These are phyloP conservation scores for Thelaira solivaga DNA, from an alignment of 2,888 invertebrate genomes.

Conservation along the genomic window DNA sequence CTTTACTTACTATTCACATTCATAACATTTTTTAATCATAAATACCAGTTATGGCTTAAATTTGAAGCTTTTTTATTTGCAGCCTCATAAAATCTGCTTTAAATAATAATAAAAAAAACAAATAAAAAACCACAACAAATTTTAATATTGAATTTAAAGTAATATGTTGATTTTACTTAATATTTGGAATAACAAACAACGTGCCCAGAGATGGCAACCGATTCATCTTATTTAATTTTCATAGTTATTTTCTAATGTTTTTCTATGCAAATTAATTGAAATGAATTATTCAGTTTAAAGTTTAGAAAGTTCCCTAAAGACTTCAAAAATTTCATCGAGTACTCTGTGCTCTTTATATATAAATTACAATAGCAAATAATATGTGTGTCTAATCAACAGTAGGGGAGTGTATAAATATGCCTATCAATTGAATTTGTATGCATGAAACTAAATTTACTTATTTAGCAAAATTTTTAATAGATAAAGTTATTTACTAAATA, in stretches of 20 bases:
- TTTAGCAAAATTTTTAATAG: too few species aligned
- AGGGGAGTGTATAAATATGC: too few species aligned
- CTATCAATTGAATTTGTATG: too few species aligned
- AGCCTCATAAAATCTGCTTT: constrained; percentile 47
- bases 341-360: too few species aligned
- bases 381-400: too few species aligned
- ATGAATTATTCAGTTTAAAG: too few species aligned
- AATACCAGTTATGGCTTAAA: constrained; percentile 28
- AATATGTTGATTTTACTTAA: constrained; percentile 38
- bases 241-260: constrained; percentile 29
- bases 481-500: too few species aligned
- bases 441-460: too few species aligned
- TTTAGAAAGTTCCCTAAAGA: too few species aligned
- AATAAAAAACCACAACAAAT: neutral
- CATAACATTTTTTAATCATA: constrained; percentile 3
- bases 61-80: constrained; percentile 34
- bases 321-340: too few species aligned
- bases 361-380: too few species aligned
- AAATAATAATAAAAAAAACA: constrained; percentile 36
- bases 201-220: constrained; percentile 9
- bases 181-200: constrained; percentile 30
- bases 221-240: neutral
- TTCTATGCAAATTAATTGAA: constrained; percentile 29
- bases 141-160: neutral
- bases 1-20: neutral